A percentile compares a stretch with the other conserved stretches of the same genome.
Evolutionary conservation across 2,888 invertebrate species (phyloP).

Genomic region (Noctua janthe): DNA sequence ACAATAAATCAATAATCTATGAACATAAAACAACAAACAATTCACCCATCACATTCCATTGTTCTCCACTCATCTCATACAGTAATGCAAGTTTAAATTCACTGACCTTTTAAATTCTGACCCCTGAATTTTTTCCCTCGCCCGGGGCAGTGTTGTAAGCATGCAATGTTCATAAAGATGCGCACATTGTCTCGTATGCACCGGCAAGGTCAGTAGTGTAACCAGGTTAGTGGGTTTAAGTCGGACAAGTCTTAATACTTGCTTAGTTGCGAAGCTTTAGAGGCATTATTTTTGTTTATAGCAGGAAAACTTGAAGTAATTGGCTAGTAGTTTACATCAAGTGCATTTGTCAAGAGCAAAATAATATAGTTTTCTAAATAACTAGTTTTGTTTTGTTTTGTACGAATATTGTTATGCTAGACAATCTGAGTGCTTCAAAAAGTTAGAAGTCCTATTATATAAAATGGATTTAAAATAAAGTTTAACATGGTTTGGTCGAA

Average conservation of each 20-base stretch:
- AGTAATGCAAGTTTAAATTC: conserved; percentile 25
- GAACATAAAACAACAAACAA: background rate
- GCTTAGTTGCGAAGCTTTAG: conserved; percentile 9
- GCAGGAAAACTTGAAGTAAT: conserved; percentile 6
- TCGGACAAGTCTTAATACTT: conserved; percentile 28
- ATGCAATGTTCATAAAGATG: conserved; percentile 48
- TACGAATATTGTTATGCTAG: background rate
- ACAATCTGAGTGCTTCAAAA: background rate
- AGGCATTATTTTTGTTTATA: background rate
- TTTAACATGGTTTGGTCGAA: background rate
- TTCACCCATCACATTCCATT: conserved; percentile 4
- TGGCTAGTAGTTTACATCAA: background rate
- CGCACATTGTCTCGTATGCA: conserved; percentile 45
- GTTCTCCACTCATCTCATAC: conserved; percentile 1
- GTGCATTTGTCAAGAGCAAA: background rate
- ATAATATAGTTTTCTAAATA: no score
- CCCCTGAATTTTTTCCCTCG: conserved; percentile 47
- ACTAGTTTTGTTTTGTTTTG: background rate
- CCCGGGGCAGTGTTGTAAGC: conserved; percentile 51
- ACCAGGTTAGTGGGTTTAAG: conserved; percentile 35
- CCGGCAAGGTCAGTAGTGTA: conserved; percentile 50
- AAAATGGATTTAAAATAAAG: background rate
- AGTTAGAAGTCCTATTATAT: background rate
- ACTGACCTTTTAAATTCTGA: conserved; percentile 58
- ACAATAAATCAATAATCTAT: background rate